These are phyloP conservation scores for Sclerodermus sp. DNA, from an alignment of 2,888 invertebrate species.

Conservation along the genomic window DNA sequence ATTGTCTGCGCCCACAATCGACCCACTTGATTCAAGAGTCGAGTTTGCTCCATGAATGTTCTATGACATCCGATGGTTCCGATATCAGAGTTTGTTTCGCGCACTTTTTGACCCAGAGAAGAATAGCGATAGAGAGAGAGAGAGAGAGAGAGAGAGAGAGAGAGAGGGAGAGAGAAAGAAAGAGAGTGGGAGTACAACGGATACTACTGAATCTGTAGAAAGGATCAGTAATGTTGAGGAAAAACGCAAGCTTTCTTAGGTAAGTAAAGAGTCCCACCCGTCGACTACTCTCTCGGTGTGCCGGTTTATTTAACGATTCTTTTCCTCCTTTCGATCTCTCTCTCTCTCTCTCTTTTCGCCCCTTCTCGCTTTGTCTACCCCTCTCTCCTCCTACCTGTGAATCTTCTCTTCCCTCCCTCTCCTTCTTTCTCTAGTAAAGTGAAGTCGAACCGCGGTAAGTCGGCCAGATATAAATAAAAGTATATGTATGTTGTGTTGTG, in stretches of 20 bases:
- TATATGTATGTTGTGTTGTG: constrained; percentile 38
- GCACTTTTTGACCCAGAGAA: too few species aligned
- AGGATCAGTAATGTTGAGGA: not conserved
- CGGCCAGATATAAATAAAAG: constrained; percentile 43
- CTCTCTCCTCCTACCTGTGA: too few species aligned
- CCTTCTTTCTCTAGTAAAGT: not conserved
- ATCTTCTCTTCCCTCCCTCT: constrained; percentile 4
- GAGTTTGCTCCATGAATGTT: constrained; percentile 53
- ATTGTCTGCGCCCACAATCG: constrained; percentile 57
- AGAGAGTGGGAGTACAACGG: too few species aligned
- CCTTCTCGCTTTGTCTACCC: not conserved
- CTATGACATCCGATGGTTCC: too few species aligned
- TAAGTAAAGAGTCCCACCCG: too few species aligned
- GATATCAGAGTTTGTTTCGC: too few species aligned
- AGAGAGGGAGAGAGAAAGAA: too few species aligned
- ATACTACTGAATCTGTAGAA: too few species aligned
- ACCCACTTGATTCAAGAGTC: constrained; percentile 52
- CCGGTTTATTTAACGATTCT: constrained; percentile 4
- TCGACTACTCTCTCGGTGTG: too few species aligned
- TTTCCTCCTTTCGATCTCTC: too few species aligned
- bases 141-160: too few species aligned
- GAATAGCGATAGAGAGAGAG: too few species aligned
- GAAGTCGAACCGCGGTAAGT: constrained; percentile 19
- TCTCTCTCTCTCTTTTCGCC: constrained; percentile 3
- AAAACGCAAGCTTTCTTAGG: not conserved